phyloP scores from a whole-genome alignment of 2,888 invertebrate genomes.

The Archaeoteleia sp. region DNA sequence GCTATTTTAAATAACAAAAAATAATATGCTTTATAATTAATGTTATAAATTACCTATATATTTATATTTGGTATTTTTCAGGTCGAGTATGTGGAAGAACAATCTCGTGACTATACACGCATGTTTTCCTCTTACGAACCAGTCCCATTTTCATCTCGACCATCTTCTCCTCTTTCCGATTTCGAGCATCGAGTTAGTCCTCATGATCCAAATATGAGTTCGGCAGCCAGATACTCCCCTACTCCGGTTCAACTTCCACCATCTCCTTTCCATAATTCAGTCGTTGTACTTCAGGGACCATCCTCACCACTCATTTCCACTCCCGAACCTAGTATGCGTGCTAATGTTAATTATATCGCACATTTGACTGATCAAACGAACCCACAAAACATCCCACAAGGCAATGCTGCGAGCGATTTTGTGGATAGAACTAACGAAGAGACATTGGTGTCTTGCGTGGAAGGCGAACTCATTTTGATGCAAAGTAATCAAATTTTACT shows the following conservation, averaged over 20 bases:
- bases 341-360: slow-evolving; percentile 65
- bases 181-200: slow-evolving; percentile 73
- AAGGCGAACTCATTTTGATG: slow-evolving; percentile 70
- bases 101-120: slow-evolving; percentile 67
- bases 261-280: slow-evolving; percentile 70
- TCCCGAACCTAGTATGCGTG: slow-evolving; percentile 61
- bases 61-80: slow-evolving; percentile 47
- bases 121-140: slow-evolving; percentile 71
- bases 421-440: slow-evolving; percentile 65
- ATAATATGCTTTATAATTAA: no score
- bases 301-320: slow-evolving; percentile 69
- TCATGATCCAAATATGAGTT: slow-evolving; percentile 77
- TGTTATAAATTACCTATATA: not conserved
- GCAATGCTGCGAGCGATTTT: slow-evolving; percentile 64
- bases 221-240: slow-evolving; percentile 79
- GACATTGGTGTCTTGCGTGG: slow-evolving; percentile 65
- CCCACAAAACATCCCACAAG: slow-evolving; percentile 58
- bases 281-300: slow-evolving; percentile 70
- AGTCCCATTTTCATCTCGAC: slow-evolving; percentile 69
- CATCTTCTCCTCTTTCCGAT: slow-evolving; percentile 70
- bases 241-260: slow-evolving; percentile 71
- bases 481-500: slow-evolving; percentile 62
- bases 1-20: no score
- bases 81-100: slow-evolving; percentile 72
- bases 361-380: slow-evolving; percentile 61